phyloP scores from a whole-genome alignment of 2,797 vertebrate species.

The Cottoperca gobio region DNA sequence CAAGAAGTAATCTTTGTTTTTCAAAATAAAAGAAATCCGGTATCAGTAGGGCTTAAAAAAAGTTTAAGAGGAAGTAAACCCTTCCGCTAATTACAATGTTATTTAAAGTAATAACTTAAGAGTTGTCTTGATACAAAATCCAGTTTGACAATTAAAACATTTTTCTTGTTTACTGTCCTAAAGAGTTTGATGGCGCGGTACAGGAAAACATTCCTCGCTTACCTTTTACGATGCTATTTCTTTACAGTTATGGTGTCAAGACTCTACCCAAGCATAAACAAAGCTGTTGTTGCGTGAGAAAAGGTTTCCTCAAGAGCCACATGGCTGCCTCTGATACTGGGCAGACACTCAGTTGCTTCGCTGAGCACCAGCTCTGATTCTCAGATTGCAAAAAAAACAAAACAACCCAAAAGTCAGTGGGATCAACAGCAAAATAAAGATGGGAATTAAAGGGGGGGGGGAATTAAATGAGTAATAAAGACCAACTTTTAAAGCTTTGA shows the following conservation, averaged over 20 bases:
- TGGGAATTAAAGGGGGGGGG: neutral
- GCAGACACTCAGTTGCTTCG: slow-evolving; percentile 63
- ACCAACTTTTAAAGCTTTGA: slow-evolving; percentile 11
- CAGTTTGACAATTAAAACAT: slow-evolving; percentile 1
- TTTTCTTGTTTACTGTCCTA: slow-evolving; percentile 13
- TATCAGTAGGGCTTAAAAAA: neutral
- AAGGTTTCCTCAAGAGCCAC: slow-evolving; percentile 61
- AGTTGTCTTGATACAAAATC: neutral
- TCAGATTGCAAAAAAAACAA: slow-evolving; percentile 59
- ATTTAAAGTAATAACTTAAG: neutral
- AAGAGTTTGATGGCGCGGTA: slow-evolving; percentile 6
- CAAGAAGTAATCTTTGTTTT: too few relatives aligned
- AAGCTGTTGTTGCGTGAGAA: slow-evolving; percentile 68
- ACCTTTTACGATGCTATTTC: slow-evolving; percentile 63
- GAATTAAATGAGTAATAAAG: slow-evolving; percentile 19
- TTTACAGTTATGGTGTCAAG: slow-evolving; percentile 61
- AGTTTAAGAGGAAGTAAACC: neutral
- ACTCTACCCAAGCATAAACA: slow-evolving; percentile 70
- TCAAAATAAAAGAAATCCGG: neutral
- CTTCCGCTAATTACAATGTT: neutral
- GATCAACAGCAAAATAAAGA: slow-evolving; percentile 39
- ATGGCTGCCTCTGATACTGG: slow-evolving; percentile 58
- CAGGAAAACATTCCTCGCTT: slow-evolving; percentile 33
- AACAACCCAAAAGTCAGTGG: slow-evolving; percentile 59
- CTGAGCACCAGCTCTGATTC: slow-evolving; percentile 54